A percentile compares a stretch with the other conserved stretches of the same genome.
Evolutionary conservation across 2,888 invertebrate genomes (phyloP).

Genomic region (Leucophenga montana): DNA sequence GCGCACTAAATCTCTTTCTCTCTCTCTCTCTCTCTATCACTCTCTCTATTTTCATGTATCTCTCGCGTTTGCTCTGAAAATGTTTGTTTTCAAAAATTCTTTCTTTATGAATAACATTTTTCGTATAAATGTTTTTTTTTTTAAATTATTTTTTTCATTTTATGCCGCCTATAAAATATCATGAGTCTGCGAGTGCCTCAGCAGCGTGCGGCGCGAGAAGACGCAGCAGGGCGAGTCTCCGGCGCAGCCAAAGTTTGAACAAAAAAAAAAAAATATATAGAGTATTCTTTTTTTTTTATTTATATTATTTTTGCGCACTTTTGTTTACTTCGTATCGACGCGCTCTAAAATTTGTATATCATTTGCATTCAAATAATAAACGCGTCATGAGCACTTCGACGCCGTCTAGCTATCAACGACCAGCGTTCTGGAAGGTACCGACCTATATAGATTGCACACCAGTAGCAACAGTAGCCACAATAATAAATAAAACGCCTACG

Average conservation of each 20-base stretch:
- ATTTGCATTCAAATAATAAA: background rate
- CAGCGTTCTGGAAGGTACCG: slow-evolving; percentile 69
- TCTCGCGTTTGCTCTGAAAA: background rate
- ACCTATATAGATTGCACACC: slow-evolving; percentile 39
- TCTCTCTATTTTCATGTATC: too few species aligned
- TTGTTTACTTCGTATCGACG: slow-evolving; percentile 50
- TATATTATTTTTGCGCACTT: slow-evolving; percentile 29
- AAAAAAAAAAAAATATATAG: slow-evolving; percentile 38
- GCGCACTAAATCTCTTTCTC: background rate
- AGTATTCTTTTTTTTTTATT: slow-evolving; percentile 43
- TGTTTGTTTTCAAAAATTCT: slow-evolving; percentile 26
- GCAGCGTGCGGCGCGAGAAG: slow-evolving; percentile 46
- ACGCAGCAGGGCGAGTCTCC: slow-evolving; percentile 44
- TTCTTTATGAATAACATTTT: slow-evolving; percentile 25
- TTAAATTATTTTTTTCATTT: slow-evolving; percentile 31
- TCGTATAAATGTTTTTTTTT: background rate
- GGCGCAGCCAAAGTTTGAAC: slow-evolving; percentile 32
- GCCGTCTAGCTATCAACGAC: slow-evolving; percentile 57
- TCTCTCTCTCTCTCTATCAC: background rate
- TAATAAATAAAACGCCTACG: slow-evolving; percentile 12
- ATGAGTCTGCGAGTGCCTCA: slow-evolving; percentile 36
- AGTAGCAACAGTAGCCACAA: slow-evolving; percentile 25
- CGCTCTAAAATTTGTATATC: background rate
- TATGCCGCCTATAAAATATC: slow-evolving; percentile 36
- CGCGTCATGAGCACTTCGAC: slow-evolving; percentile 2